A percentile compares a stretch with the other conserved stretches of the same genome.
Conservation (phyloP, 2,797 vertebrate genomes). For the Apodemus agrarius region DNA sequence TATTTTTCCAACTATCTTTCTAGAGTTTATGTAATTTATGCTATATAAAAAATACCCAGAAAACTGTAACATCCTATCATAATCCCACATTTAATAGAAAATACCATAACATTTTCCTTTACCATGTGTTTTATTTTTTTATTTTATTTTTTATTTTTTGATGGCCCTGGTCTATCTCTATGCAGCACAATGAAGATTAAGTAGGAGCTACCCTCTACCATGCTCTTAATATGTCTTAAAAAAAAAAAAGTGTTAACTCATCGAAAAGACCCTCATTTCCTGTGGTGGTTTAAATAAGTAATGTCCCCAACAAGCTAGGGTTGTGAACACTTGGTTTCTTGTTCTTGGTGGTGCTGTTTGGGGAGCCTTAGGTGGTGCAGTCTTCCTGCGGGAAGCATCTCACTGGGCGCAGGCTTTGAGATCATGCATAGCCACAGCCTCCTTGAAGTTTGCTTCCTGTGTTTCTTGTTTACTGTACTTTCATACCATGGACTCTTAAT, state of each 20-base stretch:
- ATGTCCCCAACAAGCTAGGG: background rate
- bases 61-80: background rate
- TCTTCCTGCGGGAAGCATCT: background rate
- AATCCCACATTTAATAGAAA: background rate
- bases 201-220: too few species aligned
- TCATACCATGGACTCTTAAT: background rate
- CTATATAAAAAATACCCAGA: background rate
- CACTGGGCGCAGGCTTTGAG: background rate
- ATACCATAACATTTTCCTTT: background rate
- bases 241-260: background rate
- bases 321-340: background rate
- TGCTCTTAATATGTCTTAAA: too few species aligned
- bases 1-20: conserved; percentile 31
- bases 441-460: background rate
- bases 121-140: too few species aligned
- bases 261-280: background rate
- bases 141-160: too few species aligned
- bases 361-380: background rate
- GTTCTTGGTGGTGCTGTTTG: background rate
- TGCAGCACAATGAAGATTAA: too few species aligned
- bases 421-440: background rate
- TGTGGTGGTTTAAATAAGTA: background rate
- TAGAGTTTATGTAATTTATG: conserved; percentile 39
- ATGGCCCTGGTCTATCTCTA: too few species aligned
- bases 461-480: background rate